These are phyloP conservation scores for Tenrec ecaudatus DNA, from an alignment of 2,113 vertebrate species.

Conservation along the genomic window DNA sequence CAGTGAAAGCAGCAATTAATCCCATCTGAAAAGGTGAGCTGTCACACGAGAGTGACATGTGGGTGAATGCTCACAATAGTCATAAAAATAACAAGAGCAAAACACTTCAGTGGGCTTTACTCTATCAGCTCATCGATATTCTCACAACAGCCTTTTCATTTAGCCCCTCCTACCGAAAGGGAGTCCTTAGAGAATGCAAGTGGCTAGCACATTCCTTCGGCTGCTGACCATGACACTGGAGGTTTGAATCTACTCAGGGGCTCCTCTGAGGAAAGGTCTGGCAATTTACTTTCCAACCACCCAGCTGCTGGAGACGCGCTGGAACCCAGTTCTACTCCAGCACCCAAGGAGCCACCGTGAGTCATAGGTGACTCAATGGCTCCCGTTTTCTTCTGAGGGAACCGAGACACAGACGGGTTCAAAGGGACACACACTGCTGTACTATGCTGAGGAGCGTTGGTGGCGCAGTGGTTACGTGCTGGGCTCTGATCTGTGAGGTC, in stretches of 20 bases:
- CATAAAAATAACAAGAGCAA: slow-evolving; percentile 22
- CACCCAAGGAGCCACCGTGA: background rate
- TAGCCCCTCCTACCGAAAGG: too few species aligned
- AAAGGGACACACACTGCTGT: background rate
- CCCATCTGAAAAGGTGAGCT: background rate
- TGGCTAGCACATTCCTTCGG: background rate
- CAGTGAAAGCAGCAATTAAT: background rate
- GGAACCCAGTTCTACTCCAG: background rate
- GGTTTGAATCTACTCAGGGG: background rate
- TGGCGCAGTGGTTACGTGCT: too few species aligned
- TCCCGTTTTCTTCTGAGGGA: background rate
- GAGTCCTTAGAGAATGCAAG: too few species aligned
- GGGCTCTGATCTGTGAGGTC: too few species aligned
- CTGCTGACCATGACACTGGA: background rate
- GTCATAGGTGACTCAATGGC: background rate
- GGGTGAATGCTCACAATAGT: background rate
- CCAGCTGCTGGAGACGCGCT: background rate
- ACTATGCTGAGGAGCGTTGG: background rate
- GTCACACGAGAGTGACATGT: background rate
- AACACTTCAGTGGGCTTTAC: background rate
- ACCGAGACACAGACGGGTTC: background rate
- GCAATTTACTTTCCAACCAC: background rate
- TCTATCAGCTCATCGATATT: background rate
- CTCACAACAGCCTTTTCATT: background rate
- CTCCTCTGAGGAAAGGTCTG: background rate